A percentile compares a stretch with the other conserved stretches of the same genome.
Conservation (phyloP, 2,797 vertebrate species). For the Perodicticus potto region DNA sequence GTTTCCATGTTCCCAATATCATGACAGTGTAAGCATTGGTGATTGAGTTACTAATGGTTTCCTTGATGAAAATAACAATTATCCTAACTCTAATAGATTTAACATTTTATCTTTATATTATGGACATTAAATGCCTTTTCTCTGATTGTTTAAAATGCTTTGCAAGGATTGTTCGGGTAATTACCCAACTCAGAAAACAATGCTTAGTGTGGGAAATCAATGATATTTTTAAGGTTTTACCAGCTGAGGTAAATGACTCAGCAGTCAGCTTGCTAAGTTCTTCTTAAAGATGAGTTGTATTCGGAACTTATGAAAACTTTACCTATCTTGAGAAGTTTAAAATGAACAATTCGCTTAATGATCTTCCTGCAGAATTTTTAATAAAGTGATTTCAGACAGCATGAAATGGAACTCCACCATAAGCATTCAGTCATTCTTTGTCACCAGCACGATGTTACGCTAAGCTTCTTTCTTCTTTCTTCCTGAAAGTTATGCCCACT, state of each 20-base stretch:
- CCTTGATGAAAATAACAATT: conserved; percentile 21
- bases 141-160: conserved; percentile 47
- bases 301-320: not conserved
- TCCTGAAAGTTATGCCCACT: not conserved
- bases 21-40: not conserved
- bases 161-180: conserved; percentile 48
- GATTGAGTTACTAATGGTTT: conserved; percentile 30
- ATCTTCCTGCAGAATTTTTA: not conserved
- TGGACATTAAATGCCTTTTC: not conserved
- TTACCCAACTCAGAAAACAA: conserved; percentile 47
- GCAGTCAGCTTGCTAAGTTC: not conserved
- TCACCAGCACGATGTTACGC: not conserved
- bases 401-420: not conserved
- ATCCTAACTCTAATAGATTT: conserved; percentile 40
- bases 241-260: conserved; percentile 17
- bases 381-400: not conserved
- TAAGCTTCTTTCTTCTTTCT: not conserved
- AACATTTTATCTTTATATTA: conserved; percentile 50
- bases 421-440: not conserved
- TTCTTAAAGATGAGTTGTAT: not conserved
- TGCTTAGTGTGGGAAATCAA: conserved; percentile 36
- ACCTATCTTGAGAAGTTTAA: not conserved
- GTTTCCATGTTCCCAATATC: not conserved
- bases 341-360: not conserved
- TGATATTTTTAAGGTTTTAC: conserved; percentile 36